Base-by-base conservation (phyloP, 2,113 vertebrate species). In the Zonotrichia leucophrys region DNA sequence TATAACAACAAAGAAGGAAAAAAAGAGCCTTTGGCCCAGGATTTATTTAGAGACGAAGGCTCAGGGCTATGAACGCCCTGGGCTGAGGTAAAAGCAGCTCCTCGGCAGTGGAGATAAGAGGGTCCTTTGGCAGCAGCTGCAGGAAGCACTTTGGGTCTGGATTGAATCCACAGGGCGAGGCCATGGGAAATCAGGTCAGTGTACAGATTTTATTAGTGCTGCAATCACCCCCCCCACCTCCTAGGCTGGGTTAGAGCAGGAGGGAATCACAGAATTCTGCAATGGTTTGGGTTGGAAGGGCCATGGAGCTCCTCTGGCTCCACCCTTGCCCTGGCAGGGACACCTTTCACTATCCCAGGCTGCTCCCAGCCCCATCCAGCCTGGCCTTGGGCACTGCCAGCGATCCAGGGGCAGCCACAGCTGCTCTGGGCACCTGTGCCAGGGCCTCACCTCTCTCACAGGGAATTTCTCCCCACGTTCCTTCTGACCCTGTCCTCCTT, bases 301-400 rank as follows among this genome's bases (percentile, higher is more conserved):
- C 12, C 22, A 7, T 25, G 21, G n/a, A 53, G 20, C 24, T 21
- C 5, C 1, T n/a, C n/a, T 2, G 0, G 14, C 31, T 2, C 22
- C 44, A 66, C 2, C 3, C 22, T 44, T 52, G 52, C 22, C 13
- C 41, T 41, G 28, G 19, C 77, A 74, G 23, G 33, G 52, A 52
- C 77, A 52, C 19, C 15, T 89, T 0, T 15, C 69, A 7, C 33
- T 11, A 0, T 20, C 23, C 37, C 60, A 30, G 60, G 37, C 0
- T 59, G 52, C 44, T 74, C 44, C 67, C 1, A 73, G 18, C 76
- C 31, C 50, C 1, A 0, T 37, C 33, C 59, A 67, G 2, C 44
- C 68, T 37, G 59, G 44, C 27, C 68, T 37, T 11, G 86, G 52
- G 0, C 37, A 88, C 35, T 50, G 1, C 18, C 67, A 80, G 76